Base-by-base conservation (phyloP, 1,140 invertebrate species). In the Armadillidium nasatum region DNA sequence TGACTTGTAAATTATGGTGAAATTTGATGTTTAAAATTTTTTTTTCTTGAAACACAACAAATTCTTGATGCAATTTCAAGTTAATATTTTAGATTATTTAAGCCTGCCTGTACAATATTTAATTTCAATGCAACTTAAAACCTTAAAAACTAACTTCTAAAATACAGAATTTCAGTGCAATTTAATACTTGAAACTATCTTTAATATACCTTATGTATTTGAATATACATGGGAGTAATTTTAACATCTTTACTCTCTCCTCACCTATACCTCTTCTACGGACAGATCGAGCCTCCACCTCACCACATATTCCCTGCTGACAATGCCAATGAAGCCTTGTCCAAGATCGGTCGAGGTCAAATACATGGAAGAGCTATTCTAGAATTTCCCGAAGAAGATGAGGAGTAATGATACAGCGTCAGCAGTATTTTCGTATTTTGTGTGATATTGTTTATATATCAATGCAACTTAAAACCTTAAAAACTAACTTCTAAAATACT, bases 241-340 rank as follows among this genome's bases (percentile, higher is more conserved):
- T 33, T 33, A 3, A 33, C 6, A 33, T 33, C 1, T 33, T 33
- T 3, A 33, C 6, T 1, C 1, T 6, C 33, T 33, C 6, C 6
- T 33, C 33, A 33, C 33, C 54, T 44, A 19, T n/a, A 13, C 44
- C 44, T 43, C 50, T 10, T 77, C 71, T 50, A 68, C 71, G 4
- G 43, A 15, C 15, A 93, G 89, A 90, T 96, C 77, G 88, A 90
- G 76, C 91, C 93, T 6, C 94, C 94, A 13, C 90, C 92, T 0
- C 92, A 94, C 84, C 91, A 91, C 4, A 92, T 94, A 71, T 95
- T 94, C 84, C 92, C 93, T 3, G 91, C 92, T 0, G 93, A 95
- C 77, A 89, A 95, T 78, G 93, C 93, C 0, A 88, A 90, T 68
- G 90, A 93, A 81, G 93, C 95, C 10, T 90, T 95, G 11, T 88